A percentile compares a stretch with the other conserved stretches of the same genome.
Evolutionary conservation across 2,113 vertebrate genomes (phyloP).

Genomic region (Semicossyphus pulcher): DNA sequence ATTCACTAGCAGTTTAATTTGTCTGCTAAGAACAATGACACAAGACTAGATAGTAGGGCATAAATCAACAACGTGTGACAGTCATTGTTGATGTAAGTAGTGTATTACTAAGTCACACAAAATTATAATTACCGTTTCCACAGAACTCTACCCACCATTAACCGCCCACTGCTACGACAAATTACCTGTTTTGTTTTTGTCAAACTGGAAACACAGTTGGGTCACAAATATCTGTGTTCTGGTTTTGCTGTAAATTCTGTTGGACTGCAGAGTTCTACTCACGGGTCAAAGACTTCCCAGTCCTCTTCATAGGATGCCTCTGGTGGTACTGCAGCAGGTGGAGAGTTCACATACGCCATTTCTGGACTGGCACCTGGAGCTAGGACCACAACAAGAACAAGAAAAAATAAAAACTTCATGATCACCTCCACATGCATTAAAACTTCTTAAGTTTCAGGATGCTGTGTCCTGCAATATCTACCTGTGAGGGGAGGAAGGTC

Average conservation of each 20-base stretch:
- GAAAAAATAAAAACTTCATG: not conserved
- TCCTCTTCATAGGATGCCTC: conserved; percentile 98
- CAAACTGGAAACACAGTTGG: no score
- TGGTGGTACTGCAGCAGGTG: conserved; percentile 86
- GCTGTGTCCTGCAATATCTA: conserved; percentile 43
- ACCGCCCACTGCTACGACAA: no score
- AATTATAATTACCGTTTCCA: no score
- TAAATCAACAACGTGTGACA: no score
- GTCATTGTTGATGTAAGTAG: no score
- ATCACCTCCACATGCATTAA: not conserved
- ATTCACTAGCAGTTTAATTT: no score
- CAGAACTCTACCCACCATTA: no score
- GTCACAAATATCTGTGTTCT: no score
- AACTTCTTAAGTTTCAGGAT: not conserved
- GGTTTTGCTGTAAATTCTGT: not conserved
- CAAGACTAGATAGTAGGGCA: no score
- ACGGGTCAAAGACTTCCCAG: conserved; percentile 99
- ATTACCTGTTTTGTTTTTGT: no score
- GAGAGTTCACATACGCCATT: conserved; percentile 88
- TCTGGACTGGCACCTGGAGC: conserved; percentile 91
- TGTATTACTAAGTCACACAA: no score
- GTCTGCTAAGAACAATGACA: no score
- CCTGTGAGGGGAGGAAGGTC: conserved; percentile 96
- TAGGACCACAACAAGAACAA: conserved; percentile 51
- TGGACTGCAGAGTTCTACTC: conserved; percentile 75